These are phyloP conservation scores for Drosophila ficusphila DNA, from an alignment of 1,140 invertebrate genomes.

Conservation along the genomic window DNA sequence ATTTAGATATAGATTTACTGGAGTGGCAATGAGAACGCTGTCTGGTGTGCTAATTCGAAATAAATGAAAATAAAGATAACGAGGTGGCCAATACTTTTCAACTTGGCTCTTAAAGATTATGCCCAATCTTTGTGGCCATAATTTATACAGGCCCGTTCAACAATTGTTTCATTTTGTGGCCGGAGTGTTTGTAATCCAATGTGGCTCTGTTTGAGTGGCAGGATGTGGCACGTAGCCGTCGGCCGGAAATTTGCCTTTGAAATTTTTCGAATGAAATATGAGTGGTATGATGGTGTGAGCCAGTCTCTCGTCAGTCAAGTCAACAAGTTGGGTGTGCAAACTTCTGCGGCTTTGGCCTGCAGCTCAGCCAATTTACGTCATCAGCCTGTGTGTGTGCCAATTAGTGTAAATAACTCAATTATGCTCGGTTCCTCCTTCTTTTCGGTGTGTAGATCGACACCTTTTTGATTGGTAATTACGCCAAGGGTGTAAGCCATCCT, in stretches of 20 bases:
- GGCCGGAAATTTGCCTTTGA: constrained; percentile 47
- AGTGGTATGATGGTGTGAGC: background rate
- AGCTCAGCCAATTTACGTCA: constrained; percentile 52
- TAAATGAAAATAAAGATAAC: constrained; percentile 20
- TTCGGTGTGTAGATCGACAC: constrained; percentile 51
- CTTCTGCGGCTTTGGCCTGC: constrained; percentile 57
- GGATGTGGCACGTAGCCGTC: constrained; percentile 43
- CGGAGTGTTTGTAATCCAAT: constrained; percentile 20
- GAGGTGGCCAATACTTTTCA: background rate
- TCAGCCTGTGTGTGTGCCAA: constrained; percentile 43
- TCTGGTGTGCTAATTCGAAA: constrained; percentile 11
- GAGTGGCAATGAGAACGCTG: background rate
- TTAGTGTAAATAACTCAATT: constrained; percentile 79
- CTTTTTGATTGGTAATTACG: constrained; percentile 68
- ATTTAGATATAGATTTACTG: constrained; percentile 26
- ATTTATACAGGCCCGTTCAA: constrained; percentile 7
- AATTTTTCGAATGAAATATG: constrained; percentile 52
- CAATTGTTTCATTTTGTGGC: constrained; percentile 21
- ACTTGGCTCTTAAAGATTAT: background rate
- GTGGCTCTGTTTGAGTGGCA: background rate
- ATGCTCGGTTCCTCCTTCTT: constrained; percentile 40
- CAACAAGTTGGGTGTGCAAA: constrained; percentile 49
- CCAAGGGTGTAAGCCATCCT: constrained; percentile 25
- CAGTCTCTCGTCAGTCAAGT: constrained; percentile 6
- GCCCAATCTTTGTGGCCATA: constrained; percentile 7